Evolutionary conservation across 1,140 invertebrate species (phyloP).

Genomic region (Anastrepha obliqua): DNA sequence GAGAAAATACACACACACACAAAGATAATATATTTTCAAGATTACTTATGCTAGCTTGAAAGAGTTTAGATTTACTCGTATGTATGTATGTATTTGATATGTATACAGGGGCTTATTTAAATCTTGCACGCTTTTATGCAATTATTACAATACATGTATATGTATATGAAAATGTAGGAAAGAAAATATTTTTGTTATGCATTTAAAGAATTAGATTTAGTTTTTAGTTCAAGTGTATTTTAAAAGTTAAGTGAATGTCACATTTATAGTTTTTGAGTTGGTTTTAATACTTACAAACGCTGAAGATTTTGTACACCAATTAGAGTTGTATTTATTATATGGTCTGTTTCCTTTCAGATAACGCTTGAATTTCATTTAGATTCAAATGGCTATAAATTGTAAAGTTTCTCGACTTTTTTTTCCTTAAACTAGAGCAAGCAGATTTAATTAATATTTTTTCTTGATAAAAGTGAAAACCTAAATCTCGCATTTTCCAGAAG

Average conservation of each 20-base stretch:
- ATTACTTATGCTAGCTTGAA: neutral
- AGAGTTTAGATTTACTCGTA: neutral
- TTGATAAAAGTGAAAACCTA: too few species aligned
- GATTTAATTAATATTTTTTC: too few species aligned
- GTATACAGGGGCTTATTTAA: too few species aligned
- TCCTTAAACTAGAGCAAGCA: too few species aligned
- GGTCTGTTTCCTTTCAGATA: neutral
- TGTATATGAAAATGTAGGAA: neutral
- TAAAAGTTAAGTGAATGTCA: neutral
- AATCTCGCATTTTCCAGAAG: too few species aligned
- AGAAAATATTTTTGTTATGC: neutral
- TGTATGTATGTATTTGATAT: neutral
- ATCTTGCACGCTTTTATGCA: neutral
- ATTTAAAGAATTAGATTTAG: neutral
- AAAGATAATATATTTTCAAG: neutral
- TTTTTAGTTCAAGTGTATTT: neutral
- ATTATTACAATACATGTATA: neutral
- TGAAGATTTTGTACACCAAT: slow-evolving; percentile 12
- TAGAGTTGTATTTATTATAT: neutral
- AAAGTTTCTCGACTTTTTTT: too few species aligned
- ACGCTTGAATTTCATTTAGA: neutral
- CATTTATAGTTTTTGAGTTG: slow-evolving; percentile 45
- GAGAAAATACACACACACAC: slow-evolving; percentile 13
- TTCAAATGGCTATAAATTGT: neutral
- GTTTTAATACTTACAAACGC: slow-evolving; percentile 8